Evolutionary conservation across 2,888 invertebrate species (phyloP).

Genomic region (Nipponacmea schrenckii): DNA sequence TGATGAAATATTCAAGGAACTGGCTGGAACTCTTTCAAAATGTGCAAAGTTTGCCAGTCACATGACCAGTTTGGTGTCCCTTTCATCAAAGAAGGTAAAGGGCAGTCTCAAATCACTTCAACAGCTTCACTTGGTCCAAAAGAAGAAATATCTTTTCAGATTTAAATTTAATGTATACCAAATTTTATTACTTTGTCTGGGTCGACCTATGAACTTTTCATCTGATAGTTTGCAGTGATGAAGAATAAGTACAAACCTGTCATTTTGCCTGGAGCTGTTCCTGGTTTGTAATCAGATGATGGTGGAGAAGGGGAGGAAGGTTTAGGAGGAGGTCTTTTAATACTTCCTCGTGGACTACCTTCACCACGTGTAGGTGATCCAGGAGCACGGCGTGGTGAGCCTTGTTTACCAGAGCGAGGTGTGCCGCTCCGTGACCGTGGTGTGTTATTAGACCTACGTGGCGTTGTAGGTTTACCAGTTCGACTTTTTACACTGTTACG

Average conservation of each 20-base stretch:
- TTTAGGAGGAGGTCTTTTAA: constrained; percentile 36
- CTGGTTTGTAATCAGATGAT: constrained; percentile 45
- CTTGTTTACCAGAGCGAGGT: constrained; percentile 10
- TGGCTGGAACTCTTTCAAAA: too few relatives aligned
- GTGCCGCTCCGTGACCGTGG: constrained; percentile 38
- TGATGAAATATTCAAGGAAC: too few relatives aligned
- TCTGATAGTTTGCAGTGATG: too few relatives aligned
- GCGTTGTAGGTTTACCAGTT: constrained; percentile 46
- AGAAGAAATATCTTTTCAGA: too few relatives aligned
- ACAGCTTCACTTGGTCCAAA: too few relatives aligned
- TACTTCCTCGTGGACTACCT: constrained; percentile 42
- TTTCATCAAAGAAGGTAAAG: too few relatives aligned
- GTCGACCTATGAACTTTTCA: too few relatives aligned
- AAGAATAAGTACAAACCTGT: constrained; percentile 36
- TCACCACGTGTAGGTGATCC: constrained; percentile 41
- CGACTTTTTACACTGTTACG: constrained; percentile 42
- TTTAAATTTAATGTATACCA: too few relatives aligned
- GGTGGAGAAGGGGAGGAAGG: constrained; percentile 35
- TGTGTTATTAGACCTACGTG: constrained; percentile 39
- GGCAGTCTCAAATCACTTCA: too few relatives aligned
- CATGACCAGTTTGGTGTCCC: too few relatives aligned
- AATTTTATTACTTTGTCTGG: too few relatives aligned
- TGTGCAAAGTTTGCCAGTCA: too few relatives aligned
- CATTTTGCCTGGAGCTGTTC: constrained; percentile 57
- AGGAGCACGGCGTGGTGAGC: constrained; percentile 27